Percentiles rank a stretch among this genome's conserved stretches.
phyloP scores from a whole-genome alignment of 1,140 invertebrate genomes.

The Caenorhabditis elegans region WBcel235 BX284602.5:7021501-7022000 shows the following conservation, averaged over 20 bases:
- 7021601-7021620: conserved; percentile 75
- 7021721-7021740: conserved; percentile 49
- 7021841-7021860: conserved; percentile 86
- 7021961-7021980: conserved; percentile 88
- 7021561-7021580: too few species aligned
- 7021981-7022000: conserved; percentile 87
- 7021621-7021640: conserved; percentile 48
- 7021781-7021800: conserved; percentile 92
- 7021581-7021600: background rate
- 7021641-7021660: conserved; percentile 17
- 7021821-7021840: conserved; percentile 84
- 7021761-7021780: conserved; percentile 88
- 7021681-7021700: conserved; percentile 51
- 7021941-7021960: conserved; percentile 69
- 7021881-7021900: background rate
- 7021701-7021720: conserved; percentile 61
- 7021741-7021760: conserved; percentile 93
- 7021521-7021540: too few species aligned
- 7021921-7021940: conserved; percentile 81
- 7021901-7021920: conserved; percentile 78
- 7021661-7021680: conserved; percentile 43
- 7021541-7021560: too few species aligned
- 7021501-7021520: too few species aligned
- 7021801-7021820: conserved; percentile 87
- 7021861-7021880: conserved; percentile 78